These are phyloP conservation scores for Clytia hemisphaerica DNA, from an alignment of 30 jellyfish, hydroid and myxozoan genomes.

Conservation along the genomic window DNA sequence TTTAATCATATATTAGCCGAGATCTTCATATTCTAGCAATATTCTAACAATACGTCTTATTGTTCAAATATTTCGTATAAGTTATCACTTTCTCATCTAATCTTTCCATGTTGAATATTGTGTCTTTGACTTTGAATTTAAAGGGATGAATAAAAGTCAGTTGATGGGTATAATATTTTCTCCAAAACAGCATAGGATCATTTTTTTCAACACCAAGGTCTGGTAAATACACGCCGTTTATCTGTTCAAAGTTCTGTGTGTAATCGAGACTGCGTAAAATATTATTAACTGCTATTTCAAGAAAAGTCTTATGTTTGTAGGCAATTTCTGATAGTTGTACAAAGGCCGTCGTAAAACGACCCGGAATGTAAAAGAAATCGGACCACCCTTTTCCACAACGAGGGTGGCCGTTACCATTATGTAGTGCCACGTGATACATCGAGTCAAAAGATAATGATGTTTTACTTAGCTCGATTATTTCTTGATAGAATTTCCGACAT, in stretches of 20 bases:
- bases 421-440: slow-evolving; percentile 16
- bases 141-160: slow-evolving; percentile 79
- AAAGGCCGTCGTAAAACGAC: slow-evolving; percentile 35
- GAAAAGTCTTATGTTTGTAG: slow-evolving; percentile 33
- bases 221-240: slow-evolving; percentile 75
- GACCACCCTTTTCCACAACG: slow-evolving; percentile 99
- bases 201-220: slow-evolving; percentile 55
- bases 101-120: no score
- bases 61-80: no score
- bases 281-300: slow-evolving; percentile 75
- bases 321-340: slow-evolving; percentile 28
- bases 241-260: slow-evolving; percentile 37
- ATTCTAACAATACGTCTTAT: no score
- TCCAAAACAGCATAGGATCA: slow-evolving; percentile 67
- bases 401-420: slow-evolving; percentile 78
- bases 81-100: no score
- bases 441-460: no score
- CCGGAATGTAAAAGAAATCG: slow-evolving; percentile 88
- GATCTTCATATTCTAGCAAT: no score
- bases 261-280: slow-evolving; percentile 46
- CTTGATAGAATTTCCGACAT: slow-evolving; percentile 45
- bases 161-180: slow-evolving; percentile 42
- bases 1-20: no score
- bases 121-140: slow-evolving; percentile 45
- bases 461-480: slow-evolving; percentile 26